Conservation (phyloP, 2,888 invertebrate species). For the Diachrysia chrysitis region DNA sequence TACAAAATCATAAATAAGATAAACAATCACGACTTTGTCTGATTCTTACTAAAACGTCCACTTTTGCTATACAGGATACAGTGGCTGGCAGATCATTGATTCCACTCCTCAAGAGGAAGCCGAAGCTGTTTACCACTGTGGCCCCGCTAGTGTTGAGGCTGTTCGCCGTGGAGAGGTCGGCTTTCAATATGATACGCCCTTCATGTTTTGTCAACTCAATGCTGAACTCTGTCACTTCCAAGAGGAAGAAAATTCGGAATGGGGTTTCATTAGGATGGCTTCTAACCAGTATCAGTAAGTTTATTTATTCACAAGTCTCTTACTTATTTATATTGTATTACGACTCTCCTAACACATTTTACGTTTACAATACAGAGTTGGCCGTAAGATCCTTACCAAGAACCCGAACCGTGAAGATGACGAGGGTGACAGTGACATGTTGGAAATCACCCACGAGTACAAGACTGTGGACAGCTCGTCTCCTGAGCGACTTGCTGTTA, state of each 20-base stretch:
- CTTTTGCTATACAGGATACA: constrained; percentile 87
- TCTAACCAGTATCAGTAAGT: constrained; percentile 91
- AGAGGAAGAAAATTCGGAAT: constrained; percentile 91
- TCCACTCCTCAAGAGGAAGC: constrained; percentile 93
- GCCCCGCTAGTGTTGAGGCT: constrained; percentile 91
- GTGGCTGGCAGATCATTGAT: constrained; percentile 95
- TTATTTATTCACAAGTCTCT: background rate
- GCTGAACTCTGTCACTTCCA: constrained; percentile 93
- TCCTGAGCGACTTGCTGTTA: constrained; percentile 91
- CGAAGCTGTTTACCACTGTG: constrained; percentile 90
- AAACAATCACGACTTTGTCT: background rate
- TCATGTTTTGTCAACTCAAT: constrained; percentile 94
- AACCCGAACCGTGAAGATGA: constrained; percentile 90
- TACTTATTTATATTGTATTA: background rate
- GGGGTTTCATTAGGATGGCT: constrained; percentile 91
- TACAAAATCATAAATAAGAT: too few relatives aligned
- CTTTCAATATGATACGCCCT: constrained; percentile 92
- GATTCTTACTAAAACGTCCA: constrained; percentile 1
- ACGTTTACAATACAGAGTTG: constrained; percentile 86
- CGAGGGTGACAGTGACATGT: constrained; percentile 90
- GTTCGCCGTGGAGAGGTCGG: constrained; percentile 93
- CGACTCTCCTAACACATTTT: background rate
- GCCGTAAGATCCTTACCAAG: constrained; percentile 92
- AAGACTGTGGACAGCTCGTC: constrained; percentile 90
- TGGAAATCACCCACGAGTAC: constrained; percentile 91